Conservation (phyloP, 2,113 vertebrate genomes). For the Gymnobelideus leadbeateri region DNA sequence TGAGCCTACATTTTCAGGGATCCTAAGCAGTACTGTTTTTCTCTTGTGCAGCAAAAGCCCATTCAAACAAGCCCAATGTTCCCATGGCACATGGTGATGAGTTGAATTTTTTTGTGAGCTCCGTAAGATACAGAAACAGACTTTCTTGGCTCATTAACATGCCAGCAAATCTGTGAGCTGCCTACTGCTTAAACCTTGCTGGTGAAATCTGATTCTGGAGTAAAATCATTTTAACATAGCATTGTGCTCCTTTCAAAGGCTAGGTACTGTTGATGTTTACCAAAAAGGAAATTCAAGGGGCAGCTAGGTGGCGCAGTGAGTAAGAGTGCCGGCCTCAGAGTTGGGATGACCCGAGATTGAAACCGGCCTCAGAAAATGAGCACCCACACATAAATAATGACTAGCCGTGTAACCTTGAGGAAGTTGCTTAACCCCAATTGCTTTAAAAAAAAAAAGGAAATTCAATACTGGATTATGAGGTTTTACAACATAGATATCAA, state of each 20-base stretch:
- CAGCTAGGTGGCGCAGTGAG: too few species aligned
- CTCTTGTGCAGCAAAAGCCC: conserved; percentile 2
- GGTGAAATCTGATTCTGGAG: background rate
- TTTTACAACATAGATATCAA: conserved; percentile 22
- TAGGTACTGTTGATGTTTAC: conserved; percentile 35
- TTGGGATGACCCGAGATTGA: too few species aligned
- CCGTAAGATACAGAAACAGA: background rate
- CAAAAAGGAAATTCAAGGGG: conserved; percentile 53
- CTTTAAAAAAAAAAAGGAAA: conserved; percentile 55
- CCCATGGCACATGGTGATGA: background rate
- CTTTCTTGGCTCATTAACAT: conserved; percentile 42
- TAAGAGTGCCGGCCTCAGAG: too few species aligned
- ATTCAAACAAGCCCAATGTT: background rate
- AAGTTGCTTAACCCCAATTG: too few species aligned
- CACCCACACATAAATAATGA: too few species aligned
- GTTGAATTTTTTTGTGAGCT: conserved; percentile 28
- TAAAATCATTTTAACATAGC: background rate
- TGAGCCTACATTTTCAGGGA: background rate
- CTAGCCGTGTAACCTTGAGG: too few species aligned
- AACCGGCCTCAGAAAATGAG: too few species aligned
- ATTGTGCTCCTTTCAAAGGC: conserved; percentile 49
- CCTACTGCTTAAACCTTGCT: conserved; percentile 17
- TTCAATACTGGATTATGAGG: conserved; percentile 28
- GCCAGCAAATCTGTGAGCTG: background rate
- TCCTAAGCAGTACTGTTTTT: background rate